Base-by-base conservation (phyloP, 2,113 vertebrate species). In the Channa argus region DNA sequence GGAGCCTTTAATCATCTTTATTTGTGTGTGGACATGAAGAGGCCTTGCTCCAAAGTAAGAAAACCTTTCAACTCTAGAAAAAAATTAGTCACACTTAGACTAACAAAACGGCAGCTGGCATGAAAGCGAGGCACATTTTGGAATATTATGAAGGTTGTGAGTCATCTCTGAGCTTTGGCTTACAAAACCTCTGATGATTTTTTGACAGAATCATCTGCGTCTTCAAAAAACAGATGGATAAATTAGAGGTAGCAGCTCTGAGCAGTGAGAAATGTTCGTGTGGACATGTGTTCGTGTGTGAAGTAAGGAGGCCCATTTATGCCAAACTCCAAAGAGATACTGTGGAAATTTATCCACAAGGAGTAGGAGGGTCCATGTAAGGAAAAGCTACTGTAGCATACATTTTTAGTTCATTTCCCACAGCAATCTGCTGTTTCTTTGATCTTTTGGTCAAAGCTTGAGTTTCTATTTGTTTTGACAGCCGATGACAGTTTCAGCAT, bases 1-100 rank as follows among this genome's bases (percentile, higher is more conserved):
- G 39, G 59, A 24, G 66, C 8, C 53, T 55, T 84, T 9, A 60
- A 82, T 84, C 69, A 68, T 61, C 69, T 79, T 77, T 72, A 70
- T 63, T 71, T 8, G 0, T 3, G 5, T 6, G 33, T 66, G 63
- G 71, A 79, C 63, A 60, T 3, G 39, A 63, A 56, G 46, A 49
- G 50, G 52, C 70, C 7, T 7, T 0, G 2, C 37, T 79, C 62
- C 58, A 78, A 45, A 65, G 56, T 0, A 3, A 44, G 5, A 66
- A 36, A 14, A 69, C 34, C 41, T 60, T 11, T 33, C 67, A 10
- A 12, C 24, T 24, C 24, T 24, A 33, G 5, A 15, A 38, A 69
- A 49, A 14, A 53, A 14, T 49, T 51, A 45, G 56, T 71, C 76
- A 56, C 76, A 70, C 83, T 58, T 77, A 52, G 50, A 62, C 77